Percentiles rank a stretch among this genome's conserved stretches.
Conservation (phyloP, 2,888 invertebrate species). For the Hemicrepidius hirtus region DNA sequence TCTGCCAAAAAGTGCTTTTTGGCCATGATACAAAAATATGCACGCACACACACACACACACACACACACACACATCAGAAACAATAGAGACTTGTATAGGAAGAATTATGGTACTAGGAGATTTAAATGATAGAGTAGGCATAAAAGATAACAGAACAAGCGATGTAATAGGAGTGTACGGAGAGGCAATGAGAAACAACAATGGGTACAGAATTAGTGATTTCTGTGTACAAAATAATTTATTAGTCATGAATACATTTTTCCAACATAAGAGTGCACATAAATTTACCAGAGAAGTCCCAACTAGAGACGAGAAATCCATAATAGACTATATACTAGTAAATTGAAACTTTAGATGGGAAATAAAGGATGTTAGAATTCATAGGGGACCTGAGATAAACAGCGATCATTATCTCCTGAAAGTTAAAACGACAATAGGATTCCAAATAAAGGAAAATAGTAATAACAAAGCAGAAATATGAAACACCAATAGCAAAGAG, state of each 20-base stretch:
- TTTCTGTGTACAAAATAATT: slow-evolving; percentile 38
- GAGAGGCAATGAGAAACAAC: slow-evolving; percentile 29
- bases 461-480: background rate
- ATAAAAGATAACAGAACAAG: background rate
- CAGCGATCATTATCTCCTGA: slow-evolving; percentile 40
- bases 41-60: too few relatives aligned
- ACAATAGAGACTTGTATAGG: slow-evolving; percentile 12
- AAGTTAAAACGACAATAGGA: slow-evolving; percentile 12
- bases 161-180: slow-evolving; percentile 8
- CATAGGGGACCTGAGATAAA: slow-evolving; percentile 40
- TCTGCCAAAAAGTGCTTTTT: too few relatives aligned
- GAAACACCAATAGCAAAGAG: background rate
- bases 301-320: slow-evolving; percentile 42
- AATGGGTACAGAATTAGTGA: slow-evolving; percentile 29
- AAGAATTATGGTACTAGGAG: slow-evolving; percentile 27
- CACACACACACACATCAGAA: too few relatives aligned
- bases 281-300: slow-evolving; percentile 38
- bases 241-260: slow-evolving; percentile 34
- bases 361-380: slow-evolving; percentile 43
- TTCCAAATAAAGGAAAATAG: background rate
- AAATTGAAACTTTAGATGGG: slow-evolving; percentile 16
- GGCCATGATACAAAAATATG: too few relatives aligned
- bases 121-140: slow-evolving; percentile 35
- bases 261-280: slow-evolving; percentile 34
- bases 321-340: slow-evolving; percentile 43